Percentiles rank a stretch among this genome's conserved stretches.
These are phyloP conservation scores for Orthonyx spaldingii DNA, from an alignment of 2,113 vertebrate species.

Conservation along the genomic window DNA sequence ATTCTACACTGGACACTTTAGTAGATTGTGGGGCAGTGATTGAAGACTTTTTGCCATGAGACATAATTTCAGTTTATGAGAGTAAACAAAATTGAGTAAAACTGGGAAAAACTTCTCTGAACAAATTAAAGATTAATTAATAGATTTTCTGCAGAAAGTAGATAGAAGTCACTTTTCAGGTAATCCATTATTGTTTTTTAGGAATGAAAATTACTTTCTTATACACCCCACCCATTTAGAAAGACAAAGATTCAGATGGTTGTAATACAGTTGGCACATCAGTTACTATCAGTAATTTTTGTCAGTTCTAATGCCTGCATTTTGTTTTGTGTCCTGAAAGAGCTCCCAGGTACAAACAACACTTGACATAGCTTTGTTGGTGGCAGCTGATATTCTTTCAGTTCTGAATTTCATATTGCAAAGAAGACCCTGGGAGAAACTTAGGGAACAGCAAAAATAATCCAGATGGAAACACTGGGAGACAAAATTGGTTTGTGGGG, in stretches of 20 bases:
- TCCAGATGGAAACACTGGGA: background rate
- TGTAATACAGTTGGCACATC: background rate
- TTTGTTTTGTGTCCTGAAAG: slow-evolving; percentile 37
- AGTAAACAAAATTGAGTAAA: background rate
- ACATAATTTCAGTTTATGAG: background rate
- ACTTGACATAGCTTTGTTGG: background rate
- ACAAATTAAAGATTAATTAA: background rate
- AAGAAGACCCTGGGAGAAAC: background rate
- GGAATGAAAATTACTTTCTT: background rate
- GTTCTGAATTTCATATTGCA: slow-evolving; percentile 10
- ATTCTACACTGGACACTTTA: background rate
- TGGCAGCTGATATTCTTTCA: background rate
- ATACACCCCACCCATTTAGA: background rate
- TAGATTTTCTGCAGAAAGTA: background rate
- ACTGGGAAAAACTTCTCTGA: background rate
- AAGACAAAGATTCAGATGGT: background rate
- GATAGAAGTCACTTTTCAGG: background rate
- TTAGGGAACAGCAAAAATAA: background rate
- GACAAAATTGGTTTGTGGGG: background rate
- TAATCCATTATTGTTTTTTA: background rate
- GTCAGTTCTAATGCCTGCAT: background rate
- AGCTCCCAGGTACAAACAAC: background rate
- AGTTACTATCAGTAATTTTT: background rate
- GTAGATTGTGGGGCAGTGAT: background rate
- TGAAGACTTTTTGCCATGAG: background rate